phyloP scores from a whole-genome alignment of 1,140 invertebrate species.

The Berghia stephanieae region DNA sequence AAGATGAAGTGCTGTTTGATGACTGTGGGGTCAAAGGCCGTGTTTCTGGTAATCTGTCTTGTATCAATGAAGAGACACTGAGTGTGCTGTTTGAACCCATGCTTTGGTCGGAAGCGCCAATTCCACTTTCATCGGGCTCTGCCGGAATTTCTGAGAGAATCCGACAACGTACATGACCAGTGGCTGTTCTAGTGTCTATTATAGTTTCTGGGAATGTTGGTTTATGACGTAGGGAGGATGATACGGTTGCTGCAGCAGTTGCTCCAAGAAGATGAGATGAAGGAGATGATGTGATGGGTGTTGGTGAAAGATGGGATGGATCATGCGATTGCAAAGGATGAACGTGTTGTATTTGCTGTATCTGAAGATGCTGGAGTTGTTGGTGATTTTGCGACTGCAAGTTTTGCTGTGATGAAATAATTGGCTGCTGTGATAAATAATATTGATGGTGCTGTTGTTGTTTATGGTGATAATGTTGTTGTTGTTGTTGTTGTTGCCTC shows the following conservation, averaged over 20 bases:
- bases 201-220: not conserved
- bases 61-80: too few species aligned
- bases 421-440: too few species aligned
- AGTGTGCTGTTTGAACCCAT: not conserved
- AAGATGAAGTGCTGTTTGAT: too few species aligned
- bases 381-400: too few species aligned
- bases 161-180: not conserved
- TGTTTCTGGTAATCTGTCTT: not conserved
- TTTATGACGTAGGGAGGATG: not conserved
- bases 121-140: not conserved
- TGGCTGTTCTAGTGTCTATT: slow-evolving; percentile 4
- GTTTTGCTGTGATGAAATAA: too few species aligned
- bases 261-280: not conserved
- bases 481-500: not conserved
- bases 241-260: not conserved
- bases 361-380: not conserved
- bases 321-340: not conserved
- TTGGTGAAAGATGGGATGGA: not conserved
- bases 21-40: not conserved
- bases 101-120: not conserved
- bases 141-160: not conserved
- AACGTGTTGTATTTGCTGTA: not conserved
- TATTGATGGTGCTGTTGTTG: not conserved
- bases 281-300: not conserved
- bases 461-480: not conserved